These are phyloP conservation scores for Macrostomum cliftonense DNA, from an alignment of 2,888 invertebrate genomes.

Conservation along the genomic window DNA sequence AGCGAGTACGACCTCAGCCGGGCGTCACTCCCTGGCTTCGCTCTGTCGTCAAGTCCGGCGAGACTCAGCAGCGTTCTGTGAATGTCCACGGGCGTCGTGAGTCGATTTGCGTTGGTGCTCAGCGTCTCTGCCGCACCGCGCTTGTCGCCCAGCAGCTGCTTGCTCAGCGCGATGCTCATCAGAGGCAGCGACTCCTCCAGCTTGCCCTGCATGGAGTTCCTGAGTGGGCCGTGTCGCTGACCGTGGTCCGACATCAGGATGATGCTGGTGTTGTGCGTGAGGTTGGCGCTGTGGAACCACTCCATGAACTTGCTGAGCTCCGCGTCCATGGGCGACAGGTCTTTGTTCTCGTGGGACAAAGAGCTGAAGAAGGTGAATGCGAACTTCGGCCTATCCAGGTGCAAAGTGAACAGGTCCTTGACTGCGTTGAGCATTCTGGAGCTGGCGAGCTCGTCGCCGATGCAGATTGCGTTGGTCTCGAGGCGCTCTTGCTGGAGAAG, in stretches of 20 bases:
- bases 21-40: slow-evolving; percentile 19
- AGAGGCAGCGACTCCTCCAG: no score
- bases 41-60: slow-evolving; percentile 21
- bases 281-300: slow-evolving; percentile 43
- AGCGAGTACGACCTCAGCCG: no score
- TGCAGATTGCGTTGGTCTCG: no score
- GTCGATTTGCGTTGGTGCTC: slow-evolving; percentile 47
- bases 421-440: slow-evolving; percentile 35
- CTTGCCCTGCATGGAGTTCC: no score
- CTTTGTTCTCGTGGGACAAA: slow-evolving; percentile 66
- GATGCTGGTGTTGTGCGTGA: slow-evolving; percentile 58
- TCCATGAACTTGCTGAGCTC: slow-evolving; percentile 46
- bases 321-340: slow-evolving; percentile 57
- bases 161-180: no score
- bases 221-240: no score
- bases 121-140: slow-evolving; percentile 46
- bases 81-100: slow-evolving; percentile 73
- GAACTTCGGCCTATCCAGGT: slow-evolving; percentile 55
- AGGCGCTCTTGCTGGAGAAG: no score
- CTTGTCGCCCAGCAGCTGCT: slow-evolving; percentile 84
- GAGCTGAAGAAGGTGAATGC: slow-evolving; percentile 70
- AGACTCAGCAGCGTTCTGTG: slow-evolving; percentile 54
- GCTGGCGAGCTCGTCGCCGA: slow-evolving; percentile 54
- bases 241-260: no score
- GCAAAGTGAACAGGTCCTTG: slow-evolving; percentile 44